Evolutionary conservation across 2,113 vertebrate species (phyloP).

Genomic region (Ariopsis seemanni): DNA sequence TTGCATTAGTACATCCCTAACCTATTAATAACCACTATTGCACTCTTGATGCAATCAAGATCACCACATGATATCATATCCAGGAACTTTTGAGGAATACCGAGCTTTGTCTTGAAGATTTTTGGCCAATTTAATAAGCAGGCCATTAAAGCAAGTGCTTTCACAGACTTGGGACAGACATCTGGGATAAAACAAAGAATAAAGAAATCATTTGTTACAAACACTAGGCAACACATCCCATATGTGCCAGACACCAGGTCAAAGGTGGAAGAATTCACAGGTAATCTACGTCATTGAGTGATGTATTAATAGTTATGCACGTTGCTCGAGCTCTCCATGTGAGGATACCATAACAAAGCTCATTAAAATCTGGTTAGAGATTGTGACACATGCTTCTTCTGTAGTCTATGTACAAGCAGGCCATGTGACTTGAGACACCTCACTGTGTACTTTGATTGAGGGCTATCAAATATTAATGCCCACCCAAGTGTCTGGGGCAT

Average conservation of each 20-base stretch:
- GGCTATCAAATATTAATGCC: constrained; percentile 71
- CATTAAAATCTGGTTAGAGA: constrained; percentile 53
- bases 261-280: constrained; percentile 17
- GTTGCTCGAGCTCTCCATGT: constrained; percentile 22
- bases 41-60: neutral
- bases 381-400: constrained; percentile 36
- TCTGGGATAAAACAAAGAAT: neutral
- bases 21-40: neutral
- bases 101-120: neutral
- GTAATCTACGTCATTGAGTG: constrained; percentile 51
- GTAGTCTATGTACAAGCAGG: constrained; percentile 16
- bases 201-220: neutral
- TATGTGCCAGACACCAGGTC: constrained; percentile 3
- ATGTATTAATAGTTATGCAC: constrained; percentile 53
- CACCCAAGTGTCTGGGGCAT: constrained; percentile 64
- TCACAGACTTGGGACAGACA: neutral
- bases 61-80: neutral
- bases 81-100: neutral
- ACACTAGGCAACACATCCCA: neutral
- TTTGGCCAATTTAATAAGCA: neutral
- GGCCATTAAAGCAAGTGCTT: neutral
- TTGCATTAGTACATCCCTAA: neutral
- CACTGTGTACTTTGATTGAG: constrained; percentile 61
- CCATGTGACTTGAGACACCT: constrained; percentile 37
- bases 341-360: constrained; percentile 49